phyloP scores from a whole-genome alignment of 2,797 vertebrate species.

The Enteromius unitaeniatus region DNA sequence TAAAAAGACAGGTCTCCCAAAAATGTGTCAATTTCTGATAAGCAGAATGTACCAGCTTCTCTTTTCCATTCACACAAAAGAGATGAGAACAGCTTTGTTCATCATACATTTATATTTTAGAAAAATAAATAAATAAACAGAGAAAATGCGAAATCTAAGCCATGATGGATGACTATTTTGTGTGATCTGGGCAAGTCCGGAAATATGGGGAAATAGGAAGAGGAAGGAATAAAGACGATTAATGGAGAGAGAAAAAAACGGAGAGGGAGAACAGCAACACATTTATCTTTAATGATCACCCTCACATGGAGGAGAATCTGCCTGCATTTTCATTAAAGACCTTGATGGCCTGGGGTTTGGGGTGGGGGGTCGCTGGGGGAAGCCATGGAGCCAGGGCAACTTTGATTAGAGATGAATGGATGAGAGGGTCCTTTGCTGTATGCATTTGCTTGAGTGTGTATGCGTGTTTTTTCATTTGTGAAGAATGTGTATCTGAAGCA shows the following conservation, averaged over 20 bases:
- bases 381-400: not conserved
- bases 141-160: not conserved
- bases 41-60: not conserved
- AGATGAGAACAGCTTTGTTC: not conserved
- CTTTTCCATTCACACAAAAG: not conserved
- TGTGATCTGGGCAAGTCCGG: constrained; percentile 48
- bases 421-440: constrained; percentile 25
- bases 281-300: constrained; percentile 78
- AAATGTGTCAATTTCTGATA: not conserved
- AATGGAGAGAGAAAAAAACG: constrained; percentile 8
- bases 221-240: constrained; percentile 17
- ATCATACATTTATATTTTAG: not conserved
- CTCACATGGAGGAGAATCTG: constrained; percentile 64
- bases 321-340: constrained; percentile 69
- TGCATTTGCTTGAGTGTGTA: constrained; percentile 12
- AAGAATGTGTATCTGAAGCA: constrained; percentile 58
- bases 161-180: constrained; percentile 51
- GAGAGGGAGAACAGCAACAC: constrained; percentile 61
- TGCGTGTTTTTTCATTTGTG: constrained; percentile 40
- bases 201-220: constrained; percentile 14
- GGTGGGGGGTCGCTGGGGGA: constrained; percentile 26
- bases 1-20: not conserved
- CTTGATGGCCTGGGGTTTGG: constrained; percentile 48
- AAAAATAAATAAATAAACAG: constrained; percentile 4
- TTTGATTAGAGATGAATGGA: constrained; percentile 46